Conservation (phyloP, 2,113 vertebrate species). For the Paracanthobrama guichenoti region DNA sequence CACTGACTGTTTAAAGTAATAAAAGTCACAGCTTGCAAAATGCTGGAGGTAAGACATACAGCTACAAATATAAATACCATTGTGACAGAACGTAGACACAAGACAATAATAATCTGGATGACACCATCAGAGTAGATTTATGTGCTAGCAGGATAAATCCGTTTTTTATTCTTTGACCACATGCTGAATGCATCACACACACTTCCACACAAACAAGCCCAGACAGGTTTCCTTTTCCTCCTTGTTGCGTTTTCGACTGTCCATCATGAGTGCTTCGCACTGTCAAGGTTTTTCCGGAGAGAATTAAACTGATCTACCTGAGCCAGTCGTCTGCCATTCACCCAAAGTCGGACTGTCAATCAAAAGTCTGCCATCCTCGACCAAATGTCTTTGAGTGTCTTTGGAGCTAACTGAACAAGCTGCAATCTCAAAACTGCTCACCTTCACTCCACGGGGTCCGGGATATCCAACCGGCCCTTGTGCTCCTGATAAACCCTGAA, state of each 20-base stretch:
- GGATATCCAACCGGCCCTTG: slow-evolving; percentile 87
- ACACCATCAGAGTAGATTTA: slow-evolving; percentile 25
- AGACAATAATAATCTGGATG: slow-evolving; percentile 23
- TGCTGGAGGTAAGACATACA: neutral
- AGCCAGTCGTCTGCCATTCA: slow-evolving; percentile 63
- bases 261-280: slow-evolving; percentile 52
- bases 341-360: slow-evolving; percentile 61
- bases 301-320: slow-evolving; percentile 54
- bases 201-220: slow-evolving; percentile 18
- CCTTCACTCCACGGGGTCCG: slow-evolving; percentile 90
- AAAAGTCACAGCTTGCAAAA: neutral
- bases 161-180: slow-evolving; percentile 11
- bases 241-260: slow-evolving; percentile 54
- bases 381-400: slow-evolving; percentile 38
- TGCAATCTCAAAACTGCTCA: slow-evolving; percentile 61
- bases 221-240: slow-evolving; percentile 9
- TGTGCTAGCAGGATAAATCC: slow-evolving; percentile 10
- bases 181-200: slow-evolving; percentile 40
- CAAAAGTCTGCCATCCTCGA: slow-evolving; percentile 31
- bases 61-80: neutral
- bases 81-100: slow-evolving; percentile 9
- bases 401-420: slow-evolving; percentile 41
- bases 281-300: slow-evolving; percentile 58
- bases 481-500: slow-evolving; percentile 79
- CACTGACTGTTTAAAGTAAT: slow-evolving; percentile 17